A percentile compares a stretch with the other conserved stretches of the same genome.
Evolutionary conservation across 2,888 invertebrate genomes (phyloP).

Genomic region (Biston betularia): DNA sequence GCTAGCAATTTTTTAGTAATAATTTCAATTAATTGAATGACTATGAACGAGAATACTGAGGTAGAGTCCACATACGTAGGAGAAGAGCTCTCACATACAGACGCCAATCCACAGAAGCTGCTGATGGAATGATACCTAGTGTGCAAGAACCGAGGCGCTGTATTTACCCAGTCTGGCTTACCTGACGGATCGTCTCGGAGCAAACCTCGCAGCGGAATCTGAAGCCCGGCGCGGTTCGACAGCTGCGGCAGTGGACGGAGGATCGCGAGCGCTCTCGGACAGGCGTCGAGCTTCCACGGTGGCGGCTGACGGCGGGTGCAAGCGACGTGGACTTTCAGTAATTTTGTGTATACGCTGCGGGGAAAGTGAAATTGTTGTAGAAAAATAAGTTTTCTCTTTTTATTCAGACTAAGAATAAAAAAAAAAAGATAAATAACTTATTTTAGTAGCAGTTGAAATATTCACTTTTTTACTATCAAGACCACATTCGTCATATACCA

Average conservation of each 20-base stretch:
- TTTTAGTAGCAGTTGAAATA: too few relatives aligned
- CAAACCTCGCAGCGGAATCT: slow-evolving; percentile 66
- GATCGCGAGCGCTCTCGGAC: slow-evolving; percentile 69
- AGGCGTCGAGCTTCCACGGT: slow-evolving; percentile 67
- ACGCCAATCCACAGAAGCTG: neutral
- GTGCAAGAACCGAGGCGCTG: neutral
- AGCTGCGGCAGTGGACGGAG: slow-evolving; percentile 39
- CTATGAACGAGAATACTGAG: too few relatives aligned
- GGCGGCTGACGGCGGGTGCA: slow-evolving; percentile 61
- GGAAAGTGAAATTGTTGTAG: neutral
- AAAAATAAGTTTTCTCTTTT: too few relatives aligned
- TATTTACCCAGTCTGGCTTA: slow-evolving; percentile 35
- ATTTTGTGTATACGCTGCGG: slow-evolving; percentile 74
- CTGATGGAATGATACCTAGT: too few relatives aligned
- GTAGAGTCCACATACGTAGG: too few relatives aligned
- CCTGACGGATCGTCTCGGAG: slow-evolving; percentile 75
- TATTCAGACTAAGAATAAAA: neutral
- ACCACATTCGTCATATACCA: too few relatives aligned
- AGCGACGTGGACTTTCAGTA: slow-evolving; percentile 76
- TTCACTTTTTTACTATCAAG: too few relatives aligned
- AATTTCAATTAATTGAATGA: too few relatives aligned
- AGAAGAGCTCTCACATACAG: too few relatives aligned
- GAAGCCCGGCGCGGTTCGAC: slow-evolving; percentile 70
- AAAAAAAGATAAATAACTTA: too few relatives aligned
- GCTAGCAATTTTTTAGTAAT: too few relatives aligned